Percentiles rank a stretch among this genome's conserved stretches.
These are phyloP conservation scores for Hirundichthys speculiger DNA, from an alignment of 2,113 vertebrate genomes.

Conservation along the genomic window DNA sequence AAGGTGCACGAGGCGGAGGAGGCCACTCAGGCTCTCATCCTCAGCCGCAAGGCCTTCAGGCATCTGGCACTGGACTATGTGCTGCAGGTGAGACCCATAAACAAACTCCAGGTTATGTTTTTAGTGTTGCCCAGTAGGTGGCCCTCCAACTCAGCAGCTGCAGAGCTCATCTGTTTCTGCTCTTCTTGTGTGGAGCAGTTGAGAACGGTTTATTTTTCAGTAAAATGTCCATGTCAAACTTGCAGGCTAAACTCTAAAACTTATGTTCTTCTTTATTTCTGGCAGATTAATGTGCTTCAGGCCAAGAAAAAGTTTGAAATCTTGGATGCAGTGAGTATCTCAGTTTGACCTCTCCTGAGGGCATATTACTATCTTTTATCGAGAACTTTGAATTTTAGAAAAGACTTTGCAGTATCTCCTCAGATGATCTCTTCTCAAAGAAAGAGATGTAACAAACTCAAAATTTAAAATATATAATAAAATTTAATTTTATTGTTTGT, in stretches of 20 bases:
- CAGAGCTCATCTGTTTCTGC: neutral
- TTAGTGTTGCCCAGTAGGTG: constrained; percentile 43
- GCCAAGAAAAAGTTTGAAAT: constrained; percentile 87
- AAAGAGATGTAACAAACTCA: no score
- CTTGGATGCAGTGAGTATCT: constrained; percentile 79
- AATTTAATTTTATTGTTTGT: no score
- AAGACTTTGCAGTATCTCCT: no score
- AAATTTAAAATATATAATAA: no score
- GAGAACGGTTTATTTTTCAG: no score
- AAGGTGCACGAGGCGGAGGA: constrained; percentile 96
- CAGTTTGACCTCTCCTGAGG: neutral
- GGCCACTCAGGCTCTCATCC: constrained; percentile 87
- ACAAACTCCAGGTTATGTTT: neutral
- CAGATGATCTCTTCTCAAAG: no score
- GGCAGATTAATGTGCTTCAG: constrained; percentile 85
- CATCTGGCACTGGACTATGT: constrained; percentile 97
- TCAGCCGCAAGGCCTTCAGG: constrained; percentile 93
- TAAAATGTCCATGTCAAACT: neutral
- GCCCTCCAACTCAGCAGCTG: constrained; percentile 24
- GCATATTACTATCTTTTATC: no score
- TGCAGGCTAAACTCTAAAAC: neutral
- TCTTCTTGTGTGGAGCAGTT: no score
- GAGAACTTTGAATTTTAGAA: no score
- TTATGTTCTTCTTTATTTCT: constrained; percentile 1
- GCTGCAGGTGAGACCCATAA: constrained; percentile 86